Base-by-base conservation (phyloP, 2,113 vertebrate species). In the Chloropsis cyanopogon region DNA sequence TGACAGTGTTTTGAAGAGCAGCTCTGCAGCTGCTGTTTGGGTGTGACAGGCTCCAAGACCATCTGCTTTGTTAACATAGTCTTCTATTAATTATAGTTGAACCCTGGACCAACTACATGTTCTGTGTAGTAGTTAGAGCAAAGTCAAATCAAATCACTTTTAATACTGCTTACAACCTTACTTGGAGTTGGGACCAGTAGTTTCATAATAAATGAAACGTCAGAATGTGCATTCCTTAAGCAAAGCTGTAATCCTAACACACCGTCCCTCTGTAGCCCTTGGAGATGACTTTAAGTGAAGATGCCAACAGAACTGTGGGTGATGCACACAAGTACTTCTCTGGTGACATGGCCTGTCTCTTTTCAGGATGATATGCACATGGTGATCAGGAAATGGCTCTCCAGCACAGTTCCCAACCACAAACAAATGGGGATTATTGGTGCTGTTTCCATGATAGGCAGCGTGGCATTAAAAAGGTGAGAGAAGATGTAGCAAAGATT, bases 381-480 rank as follows among this genome's bases (percentile, higher is more conserved):
- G 64, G 99, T 99, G 92, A 98, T 99, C 94, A 98, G 99, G 49
- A 99, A 99, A 71, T 99, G 99, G 97, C 98, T 99, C 37, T 99
- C 99, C 86, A 99, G 99, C 97, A 98, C 98, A 0, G 93, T 98
- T 83, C 97, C 98, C 46, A 99, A 99, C 94, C 99, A 99, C 97
- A 99, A 99, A 76, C 98, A 99, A 7, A 99, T 99, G 65, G 99
- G 99, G 41, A 99, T 99, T 97, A 99, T 99, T 26, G 99, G 99
- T 29, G 99, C 99, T 7, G 97, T 99, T 85, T 98, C 98, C 96
- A 98, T 99, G 97, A 98, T 98, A 66, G 98, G 98, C 88, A 98
- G 98, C 6, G 98, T 99, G 98, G 98, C 98, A 7, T 93, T 97
- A 44, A 94, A 95, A 81, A 98, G 98, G 99, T 99, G 84, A 90